Evolutionary conservation across 2,888 invertebrate genomes (phyloP), one percentile per base, ranked within the genome.

Genomic region (Drosophila phalerata): DNA sequence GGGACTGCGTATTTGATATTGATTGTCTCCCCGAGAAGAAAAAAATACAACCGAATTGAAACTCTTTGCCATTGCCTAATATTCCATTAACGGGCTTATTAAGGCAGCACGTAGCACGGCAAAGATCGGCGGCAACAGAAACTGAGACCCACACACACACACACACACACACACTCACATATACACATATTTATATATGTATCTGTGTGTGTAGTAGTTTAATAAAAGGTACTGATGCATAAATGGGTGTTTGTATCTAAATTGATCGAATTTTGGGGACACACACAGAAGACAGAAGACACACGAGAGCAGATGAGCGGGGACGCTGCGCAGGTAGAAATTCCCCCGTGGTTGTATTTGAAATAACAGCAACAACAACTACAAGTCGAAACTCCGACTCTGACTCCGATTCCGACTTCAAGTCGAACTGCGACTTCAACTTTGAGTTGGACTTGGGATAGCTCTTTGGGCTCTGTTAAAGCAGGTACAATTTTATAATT

Each of bases 191-290:
- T 6, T 25, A 15, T 28, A 43, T 6, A 40, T 6, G 55, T 6
- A 62, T 22, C 56, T 32, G 49, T 51, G 51, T 51, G 63, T 55
- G 75, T 84, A 86, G 87, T 83, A 86, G 87, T 83, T 88, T 88
- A 86, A 86, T 86, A 85, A 87, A 88, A 88, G 87, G 87, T 88
- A 88, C 89, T 86, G 88, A 85, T 85, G 89, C 88, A 85, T 89
- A 88, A 89, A 89, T 88, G 89, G 87, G 86, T 88, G 87, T 86
- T 86, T 88, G 86, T 86, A 86, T 86, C 86, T 88, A 86, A 86
- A 86, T 86, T 88, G 86, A 86, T 88, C 88, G 88, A 82, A 85
- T 86, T 86, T 86, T 86, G 88, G 86, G 88, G 86, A 86, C 86
- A 86, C 85, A 88, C 82, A 84, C 69, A 72, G 63, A 40, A 71